Conservation (phyloP, 1,140 invertebrate genomes). For the Penaeus chinensis region DNA sequence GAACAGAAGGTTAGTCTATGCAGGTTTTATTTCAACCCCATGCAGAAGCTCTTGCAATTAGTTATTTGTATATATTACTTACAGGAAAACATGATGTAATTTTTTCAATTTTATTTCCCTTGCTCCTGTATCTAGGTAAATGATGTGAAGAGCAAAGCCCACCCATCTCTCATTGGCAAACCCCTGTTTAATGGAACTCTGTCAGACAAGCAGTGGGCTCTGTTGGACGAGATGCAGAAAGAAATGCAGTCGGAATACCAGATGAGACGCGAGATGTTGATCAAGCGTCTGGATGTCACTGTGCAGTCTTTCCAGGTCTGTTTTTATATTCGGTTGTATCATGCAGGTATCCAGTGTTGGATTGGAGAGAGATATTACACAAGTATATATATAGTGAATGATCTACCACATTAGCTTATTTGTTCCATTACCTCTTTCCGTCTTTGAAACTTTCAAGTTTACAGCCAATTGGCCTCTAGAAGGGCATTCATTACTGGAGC, state of each 20-base stretch:
- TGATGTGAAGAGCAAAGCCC: slow-evolving; percentile 51
- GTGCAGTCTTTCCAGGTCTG: slow-evolving; percentile 85
- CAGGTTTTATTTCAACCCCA: slow-evolving; percentile 64
- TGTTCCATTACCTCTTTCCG: too few species aligned
- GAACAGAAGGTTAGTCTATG: slow-evolving; percentile 72
- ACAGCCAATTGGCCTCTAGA: too few species aligned
- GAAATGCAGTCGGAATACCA: slow-evolving; percentile 85
- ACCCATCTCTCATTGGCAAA: slow-evolving; percentile 74
- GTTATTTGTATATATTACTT: background rate
- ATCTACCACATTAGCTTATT: too few species aligned
- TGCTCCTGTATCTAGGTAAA: background rate
- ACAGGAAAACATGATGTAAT: too few species aligned
- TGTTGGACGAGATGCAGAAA: slow-evolving; percentile 77
- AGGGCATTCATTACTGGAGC: too few species aligned
- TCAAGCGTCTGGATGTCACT: slow-evolving; percentile 92
- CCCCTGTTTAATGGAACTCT: slow-evolving; percentile 82
- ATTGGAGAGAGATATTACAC: too few species aligned
- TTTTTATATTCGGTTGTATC: too few species aligned
- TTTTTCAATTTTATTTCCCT: too few species aligned
- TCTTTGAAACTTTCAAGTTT: too few species aligned
- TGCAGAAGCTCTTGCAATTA: background rate
- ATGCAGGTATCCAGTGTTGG: too few species aligned
- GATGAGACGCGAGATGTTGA: slow-evolving; percentile 85
- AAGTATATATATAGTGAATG: too few species aligned
- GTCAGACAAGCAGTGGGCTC: slow-evolving; percentile 84